Evolutionary conservation across 1,140 invertebrate genomes (phyloP).

Genomic region (Diorhabda carinulata): DNA sequence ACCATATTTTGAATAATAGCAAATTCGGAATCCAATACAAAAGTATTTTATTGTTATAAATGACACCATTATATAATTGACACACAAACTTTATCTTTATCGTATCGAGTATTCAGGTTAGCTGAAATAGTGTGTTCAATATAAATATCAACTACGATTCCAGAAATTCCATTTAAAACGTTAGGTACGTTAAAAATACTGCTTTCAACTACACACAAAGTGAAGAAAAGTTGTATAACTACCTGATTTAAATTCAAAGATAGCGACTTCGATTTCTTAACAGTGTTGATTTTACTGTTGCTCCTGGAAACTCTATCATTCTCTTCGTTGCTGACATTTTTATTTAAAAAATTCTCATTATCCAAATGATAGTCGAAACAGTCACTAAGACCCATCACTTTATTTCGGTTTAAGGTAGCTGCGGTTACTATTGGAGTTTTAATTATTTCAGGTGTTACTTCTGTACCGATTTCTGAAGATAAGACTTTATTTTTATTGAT

Average conservation of each 20-base stretch:
- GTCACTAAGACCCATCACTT: slow-evolving; percentile 33
- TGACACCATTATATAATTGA: too few relatives aligned
- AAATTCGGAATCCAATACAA: too few relatives aligned
- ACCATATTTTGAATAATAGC: too few relatives aligned
- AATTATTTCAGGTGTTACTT: slow-evolving; percentile 24
- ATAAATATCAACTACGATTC: too few relatives aligned
- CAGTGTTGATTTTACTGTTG: background rate
- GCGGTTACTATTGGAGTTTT: slow-evolving; percentile 27
- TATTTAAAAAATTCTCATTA: slow-evolving; percentile 35
- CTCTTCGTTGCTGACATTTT: slow-evolving; percentile 21
- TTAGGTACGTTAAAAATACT: too few relatives aligned
- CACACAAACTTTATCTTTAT: too few relatives aligned
- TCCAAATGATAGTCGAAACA: slow-evolving; percentile 29
- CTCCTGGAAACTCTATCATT: background rate
- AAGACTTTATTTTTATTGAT: slow-evolving; percentile 42
- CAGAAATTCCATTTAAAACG: too few relatives aligned
- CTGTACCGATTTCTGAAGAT: slow-evolving; percentile 39
- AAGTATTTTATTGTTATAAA: too few relatives aligned
- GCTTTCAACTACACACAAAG: too few relatives aligned
- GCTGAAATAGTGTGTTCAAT: too few relatives aligned
- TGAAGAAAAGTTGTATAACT: background rate
- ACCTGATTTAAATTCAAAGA: slow-evolving; percentile 33
- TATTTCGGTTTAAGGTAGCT: slow-evolving; percentile 33
- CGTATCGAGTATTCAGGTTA: too few relatives aligned
- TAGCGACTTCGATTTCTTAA: slow-evolving; percentile 39